These are phyloP conservation scores for Dascyllus trimaculatus DNA, from an alignment of 2,113 vertebrate genomes.

Conservation along the genomic window DNA sequence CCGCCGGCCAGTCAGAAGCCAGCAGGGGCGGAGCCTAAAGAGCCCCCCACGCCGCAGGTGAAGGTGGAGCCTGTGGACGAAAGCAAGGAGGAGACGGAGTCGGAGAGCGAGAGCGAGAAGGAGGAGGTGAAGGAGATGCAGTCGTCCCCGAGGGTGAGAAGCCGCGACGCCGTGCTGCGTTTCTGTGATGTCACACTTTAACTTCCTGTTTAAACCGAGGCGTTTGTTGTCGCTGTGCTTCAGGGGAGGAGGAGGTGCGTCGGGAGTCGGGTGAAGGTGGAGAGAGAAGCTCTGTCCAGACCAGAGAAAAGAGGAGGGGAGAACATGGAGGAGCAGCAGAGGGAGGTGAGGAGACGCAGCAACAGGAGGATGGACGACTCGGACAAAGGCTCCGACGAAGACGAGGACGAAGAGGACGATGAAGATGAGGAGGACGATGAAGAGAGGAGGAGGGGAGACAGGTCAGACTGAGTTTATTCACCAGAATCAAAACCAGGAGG, in stretches of 20 bases:
- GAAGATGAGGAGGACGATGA: conserved; percentile 90
- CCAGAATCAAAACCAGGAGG: too few relatives aligned
- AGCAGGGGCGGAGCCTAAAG: conserved; percentile 79
- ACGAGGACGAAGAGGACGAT: conserved; percentile 84
- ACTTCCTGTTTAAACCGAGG: too few relatives aligned
- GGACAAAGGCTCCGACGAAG: conserved; percentile 93
- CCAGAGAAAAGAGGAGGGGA: conserved; percentile 84
- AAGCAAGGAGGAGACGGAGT: conserved; percentile 63
- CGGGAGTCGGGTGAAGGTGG: conserved; percentile 83
- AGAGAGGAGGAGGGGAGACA: conserved; percentile 82
- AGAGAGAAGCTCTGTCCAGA: conserved; percentile 77
- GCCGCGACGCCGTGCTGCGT: too few relatives aligned
- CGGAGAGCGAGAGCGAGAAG: conserved; percentile 68
- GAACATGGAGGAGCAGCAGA: conserved; percentile 82
- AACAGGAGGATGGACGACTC: conserved; percentile 90
- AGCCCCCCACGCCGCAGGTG: conserved; percentile 70
- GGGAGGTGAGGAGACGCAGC: conserved; percentile 79
- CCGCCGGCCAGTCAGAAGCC: conserved; percentile 31
- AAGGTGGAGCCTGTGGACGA: conserved; percentile 70
- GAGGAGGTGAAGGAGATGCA: conserved; percentile 70
- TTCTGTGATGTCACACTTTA: not conserved
- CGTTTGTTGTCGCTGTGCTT: not conserved
- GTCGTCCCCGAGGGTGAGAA: conserved; percentile 91
- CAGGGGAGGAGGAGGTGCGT: conserved; percentile 90
- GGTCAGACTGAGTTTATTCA: too few relatives aligned